These are phyloP conservation scores for Bedellia somnulentella DNA, from an alignment of 2,888 invertebrate genomes.

Conservation along the genomic window DNA sequence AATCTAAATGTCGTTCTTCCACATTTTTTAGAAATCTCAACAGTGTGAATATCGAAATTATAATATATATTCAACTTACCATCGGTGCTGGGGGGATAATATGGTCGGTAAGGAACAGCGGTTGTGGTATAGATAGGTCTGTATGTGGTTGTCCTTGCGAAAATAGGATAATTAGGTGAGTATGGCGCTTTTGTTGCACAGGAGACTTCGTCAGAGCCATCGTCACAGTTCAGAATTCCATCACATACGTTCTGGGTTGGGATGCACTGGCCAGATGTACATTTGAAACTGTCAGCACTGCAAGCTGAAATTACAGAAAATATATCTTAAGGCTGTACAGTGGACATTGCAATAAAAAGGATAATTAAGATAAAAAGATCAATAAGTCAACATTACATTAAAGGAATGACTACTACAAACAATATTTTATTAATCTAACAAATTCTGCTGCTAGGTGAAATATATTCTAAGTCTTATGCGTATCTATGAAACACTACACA, in stretches of 20 bases:
- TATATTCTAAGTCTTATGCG: too few relatives aligned
- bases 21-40: too few relatives aligned
- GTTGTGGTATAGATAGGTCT: conserved; percentile 2
- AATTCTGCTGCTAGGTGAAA: too few relatives aligned
- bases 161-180: background rate
- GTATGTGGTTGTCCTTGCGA: conserved; percentile 5
- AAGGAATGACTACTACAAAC: too few relatives aligned
- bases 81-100: conserved; percentile 1
- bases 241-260: conserved; percentile 66
- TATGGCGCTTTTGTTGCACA: conserved; percentile 30
- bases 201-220: conserved; percentile 68
- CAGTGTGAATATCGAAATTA: too few relatives aligned
- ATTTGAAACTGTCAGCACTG: conserved; percentile 65
- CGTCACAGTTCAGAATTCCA: conserved; percentile 63
- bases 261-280: conserved; percentile 69
- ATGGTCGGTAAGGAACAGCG: background rate
- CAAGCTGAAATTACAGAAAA: conserved; percentile 55
- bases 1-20: too few relatives aligned
- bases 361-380: too few relatives aligned
- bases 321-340: conserved; percentile 15
- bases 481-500: too few relatives aligned
- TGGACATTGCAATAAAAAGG: too few relatives aligned
- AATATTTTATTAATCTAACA: too few relatives aligned
- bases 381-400: too few relatives aligned
- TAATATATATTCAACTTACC: conserved; percentile 5